Evolutionary conservation across 2,113 vertebrate species (phyloP).

Genomic region (Zosterops japonicus): DNA sequence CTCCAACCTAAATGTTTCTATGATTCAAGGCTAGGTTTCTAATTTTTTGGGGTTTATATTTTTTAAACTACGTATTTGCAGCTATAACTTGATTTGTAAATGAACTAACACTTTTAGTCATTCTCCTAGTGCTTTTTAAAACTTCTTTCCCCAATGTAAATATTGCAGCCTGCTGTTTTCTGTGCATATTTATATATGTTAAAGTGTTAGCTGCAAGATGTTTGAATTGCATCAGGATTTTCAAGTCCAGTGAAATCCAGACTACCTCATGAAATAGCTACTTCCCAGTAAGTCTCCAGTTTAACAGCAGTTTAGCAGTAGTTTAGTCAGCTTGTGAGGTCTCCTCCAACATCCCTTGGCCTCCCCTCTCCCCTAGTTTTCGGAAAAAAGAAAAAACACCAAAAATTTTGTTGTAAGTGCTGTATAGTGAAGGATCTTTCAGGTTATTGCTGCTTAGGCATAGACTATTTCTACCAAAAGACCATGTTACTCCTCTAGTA

Average conservation of each 20-base stretch:
- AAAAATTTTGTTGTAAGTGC: neutral
- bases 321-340: neutral
- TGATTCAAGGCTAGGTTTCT: neutral
- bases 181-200: neutral
- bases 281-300: neutral
- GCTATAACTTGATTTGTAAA: neutral
- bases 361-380: neutral
- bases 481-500: neutral
- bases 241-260: neutral
- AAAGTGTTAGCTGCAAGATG: accelerated
- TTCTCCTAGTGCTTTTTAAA: neutral
- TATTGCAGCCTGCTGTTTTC: neutral
- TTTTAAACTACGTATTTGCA: neutral
- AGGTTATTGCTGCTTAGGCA: neutral
- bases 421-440: neutral
- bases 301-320: neutral
- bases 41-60: accelerated
- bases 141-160: neutral
- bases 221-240: neutral
- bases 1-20: neutral
- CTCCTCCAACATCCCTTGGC: neutral
- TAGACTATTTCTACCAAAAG: neutral
- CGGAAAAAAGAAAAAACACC: neutral
- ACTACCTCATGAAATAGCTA: neutral
- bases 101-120: neutral